A percentile compares a stretch with the other conserved stretches of the same genome.
Evolutionary conservation across 2,113 vertebrate species (phyloP).

Genomic region (Cyanoliseus patagonus): DNA sequence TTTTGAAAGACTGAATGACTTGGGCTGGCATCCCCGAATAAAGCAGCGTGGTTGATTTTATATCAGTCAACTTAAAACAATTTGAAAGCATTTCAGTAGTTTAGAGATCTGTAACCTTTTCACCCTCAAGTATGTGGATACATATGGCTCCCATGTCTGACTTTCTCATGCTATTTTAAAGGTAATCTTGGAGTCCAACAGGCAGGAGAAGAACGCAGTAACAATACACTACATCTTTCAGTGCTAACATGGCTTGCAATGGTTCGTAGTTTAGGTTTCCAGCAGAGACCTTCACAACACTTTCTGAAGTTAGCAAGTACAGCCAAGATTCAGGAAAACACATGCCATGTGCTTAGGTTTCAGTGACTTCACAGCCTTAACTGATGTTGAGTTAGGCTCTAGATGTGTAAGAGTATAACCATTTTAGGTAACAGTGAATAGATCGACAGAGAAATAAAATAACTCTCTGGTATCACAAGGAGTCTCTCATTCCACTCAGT

Average conservation of each 20-base stretch:
- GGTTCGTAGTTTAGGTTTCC: neutral
- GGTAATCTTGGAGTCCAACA: neutral
- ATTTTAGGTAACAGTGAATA: neutral
- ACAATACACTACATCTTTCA: neutral
- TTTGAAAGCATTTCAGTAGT: neutral
- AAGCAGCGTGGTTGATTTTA: neutral
- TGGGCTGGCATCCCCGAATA: neutral
- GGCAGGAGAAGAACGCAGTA: neutral
- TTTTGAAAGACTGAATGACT: neutral
- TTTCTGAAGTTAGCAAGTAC: neutral
- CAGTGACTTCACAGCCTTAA: neutral
- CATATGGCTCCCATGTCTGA: neutral
- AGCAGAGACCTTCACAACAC: neutral
- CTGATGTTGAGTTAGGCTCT: neutral
- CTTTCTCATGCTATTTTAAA: neutral
- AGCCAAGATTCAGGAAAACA: constrained; percentile 1
- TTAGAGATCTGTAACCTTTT: neutral
- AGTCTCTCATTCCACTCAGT: neutral
- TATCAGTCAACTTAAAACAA: neutral
- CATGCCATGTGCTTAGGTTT: neutral
- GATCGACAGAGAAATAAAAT: constrained; percentile 1
- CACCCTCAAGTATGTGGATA: neutral
- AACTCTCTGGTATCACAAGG: neutral
- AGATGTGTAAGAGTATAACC: neutral
- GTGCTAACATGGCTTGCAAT: neutral